Evolutionary conservation across 2,113 vertebrate genomes (phyloP).

Genomic region (Larimichthys polyactis): DNA sequence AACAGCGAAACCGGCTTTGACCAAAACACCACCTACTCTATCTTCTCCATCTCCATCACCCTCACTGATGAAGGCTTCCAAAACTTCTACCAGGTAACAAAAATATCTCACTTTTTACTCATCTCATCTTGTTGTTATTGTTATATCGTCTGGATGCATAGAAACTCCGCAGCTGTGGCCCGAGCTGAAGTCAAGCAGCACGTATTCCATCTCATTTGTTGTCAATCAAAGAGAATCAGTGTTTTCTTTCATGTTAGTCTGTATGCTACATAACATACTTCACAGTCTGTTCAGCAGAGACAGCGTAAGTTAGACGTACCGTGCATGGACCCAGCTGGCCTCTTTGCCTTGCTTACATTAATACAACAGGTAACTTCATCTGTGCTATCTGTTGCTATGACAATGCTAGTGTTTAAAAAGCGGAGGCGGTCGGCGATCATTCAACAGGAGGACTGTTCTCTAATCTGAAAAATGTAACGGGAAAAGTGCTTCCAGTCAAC

Average conservation of each 20-base stretch:
- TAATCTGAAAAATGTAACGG: constrained; percentile 3
- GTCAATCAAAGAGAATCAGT: neutral
- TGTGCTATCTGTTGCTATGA: constrained; percentile 61
- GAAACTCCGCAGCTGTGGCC: neutral
- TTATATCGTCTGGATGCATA: neutral
- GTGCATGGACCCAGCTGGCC: neutral
- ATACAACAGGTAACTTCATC: constrained; percentile 42
- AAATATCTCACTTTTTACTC: neutral
- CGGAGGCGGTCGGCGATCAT: constrained; percentile 29
- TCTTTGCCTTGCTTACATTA: constrained; percentile 20
- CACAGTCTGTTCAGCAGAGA: neutral
- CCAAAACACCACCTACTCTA: constrained; percentile 95
- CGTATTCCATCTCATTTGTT: constrained; percentile 2
- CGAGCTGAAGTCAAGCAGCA: neutral
- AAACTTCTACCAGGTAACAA: constrained; percentile 92
- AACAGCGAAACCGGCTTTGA: constrained; percentile 97
- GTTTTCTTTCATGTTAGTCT: neutral
- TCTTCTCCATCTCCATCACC: constrained; percentile 96
- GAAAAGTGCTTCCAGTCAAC: constrained; percentile 28
- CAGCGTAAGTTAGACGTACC: neutral
- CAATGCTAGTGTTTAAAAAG: constrained; percentile 42
- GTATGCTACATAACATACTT: neutral
- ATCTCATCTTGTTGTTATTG: neutral
- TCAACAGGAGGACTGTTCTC: constrained; percentile 18
- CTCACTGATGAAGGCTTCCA: constrained; percentile 95